phyloP scores from a whole-genome alignment of 2,113 vertebrate genomes.

The Natator depressus region DNA sequence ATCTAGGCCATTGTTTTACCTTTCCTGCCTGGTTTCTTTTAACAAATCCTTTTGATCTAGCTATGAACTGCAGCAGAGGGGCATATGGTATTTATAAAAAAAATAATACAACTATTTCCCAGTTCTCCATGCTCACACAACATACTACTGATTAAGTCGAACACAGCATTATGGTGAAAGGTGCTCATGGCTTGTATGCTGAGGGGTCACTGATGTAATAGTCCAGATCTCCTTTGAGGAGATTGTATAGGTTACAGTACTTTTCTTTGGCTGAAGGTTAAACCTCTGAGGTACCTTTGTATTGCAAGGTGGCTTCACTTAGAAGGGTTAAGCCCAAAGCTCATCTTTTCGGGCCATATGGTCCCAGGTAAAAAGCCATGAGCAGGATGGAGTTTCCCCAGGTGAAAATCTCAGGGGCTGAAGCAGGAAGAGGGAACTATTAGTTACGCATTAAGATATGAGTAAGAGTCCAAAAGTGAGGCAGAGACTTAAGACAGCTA shows the following conservation, averaged over 20 bases:
- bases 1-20: too few relatives aligned
- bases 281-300: background rate
- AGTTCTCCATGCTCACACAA: background rate
- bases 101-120: too few relatives aligned
- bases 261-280: background rate
- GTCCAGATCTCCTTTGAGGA: background rate
- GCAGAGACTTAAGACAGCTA: background rate
- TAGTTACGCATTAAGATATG: background rate
- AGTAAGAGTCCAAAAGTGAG: background rate
- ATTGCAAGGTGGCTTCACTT: background rate
- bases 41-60: too few relatives aligned
- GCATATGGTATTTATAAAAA: too few relatives aligned
- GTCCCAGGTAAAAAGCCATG: background rate
- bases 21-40: too few relatives aligned
- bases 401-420: background rate
- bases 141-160: rapidly evolving
- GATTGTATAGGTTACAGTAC: background rate
- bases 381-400: background rate
- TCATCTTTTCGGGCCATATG: background rate
- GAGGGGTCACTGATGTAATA: background rate
- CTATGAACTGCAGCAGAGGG: too few relatives aligned
- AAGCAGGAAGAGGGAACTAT: background rate
- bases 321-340: background rate
- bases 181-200: background rate
- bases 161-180: background rate